phyloP scores from a whole-genome alignment of 2,888 invertebrate genomes.

The Brenthis hecate region DNA sequence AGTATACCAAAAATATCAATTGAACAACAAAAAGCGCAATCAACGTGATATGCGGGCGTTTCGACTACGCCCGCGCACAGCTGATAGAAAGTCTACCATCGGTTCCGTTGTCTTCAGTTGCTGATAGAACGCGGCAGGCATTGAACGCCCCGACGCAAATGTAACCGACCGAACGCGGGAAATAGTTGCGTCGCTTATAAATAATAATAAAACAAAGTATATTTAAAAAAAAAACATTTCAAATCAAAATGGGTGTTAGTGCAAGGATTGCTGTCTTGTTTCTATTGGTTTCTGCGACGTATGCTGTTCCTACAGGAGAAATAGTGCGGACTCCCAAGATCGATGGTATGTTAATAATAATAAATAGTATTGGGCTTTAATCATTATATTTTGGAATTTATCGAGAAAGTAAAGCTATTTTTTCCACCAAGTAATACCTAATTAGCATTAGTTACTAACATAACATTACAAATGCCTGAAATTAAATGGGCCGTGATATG shows the following conservation, averaged over 20 bases:
- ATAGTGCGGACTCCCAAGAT: conserved; percentile 53
- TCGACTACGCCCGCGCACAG: conserved; percentile 66
- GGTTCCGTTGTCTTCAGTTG: conserved; percentile 59
- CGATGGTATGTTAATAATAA: conserved; percentile 57
- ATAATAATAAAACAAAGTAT: conserved; percentile 45
- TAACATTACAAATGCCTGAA: conserved; percentile 25
- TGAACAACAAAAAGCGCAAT: conserved; percentile 5
- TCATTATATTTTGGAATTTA: neutral
- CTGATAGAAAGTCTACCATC: conserved; percentile 73
- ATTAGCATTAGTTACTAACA: conserved; percentile 23
- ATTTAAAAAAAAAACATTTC: conserved; percentile 33
- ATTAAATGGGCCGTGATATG: conserved; percentile 33
- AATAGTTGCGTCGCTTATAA: conserved; percentile 69
- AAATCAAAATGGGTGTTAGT: conserved; percentile 73
- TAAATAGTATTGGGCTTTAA: neutral
- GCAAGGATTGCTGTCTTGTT: conserved; percentile 68
- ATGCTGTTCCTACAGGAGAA: conserved; percentile 67
- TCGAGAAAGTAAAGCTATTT: neutral
- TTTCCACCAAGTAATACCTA: conserved; percentile 12
- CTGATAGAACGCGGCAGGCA: conserved; percentile 58
- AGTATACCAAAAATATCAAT: conserved; percentile 7
- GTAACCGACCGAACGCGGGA: conserved; percentile 73
- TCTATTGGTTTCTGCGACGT: conserved; percentile 64
- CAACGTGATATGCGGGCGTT: conserved; percentile 9
- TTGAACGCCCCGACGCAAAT: conserved; percentile 72